A percentile compares a stretch with the other conserved stretches of the same genome.
These are phyloP conservation scores for Eidolon dupreanum DNA, from an alignment of 2,797 vertebrate species.

Conservation along the genomic window DNA sequence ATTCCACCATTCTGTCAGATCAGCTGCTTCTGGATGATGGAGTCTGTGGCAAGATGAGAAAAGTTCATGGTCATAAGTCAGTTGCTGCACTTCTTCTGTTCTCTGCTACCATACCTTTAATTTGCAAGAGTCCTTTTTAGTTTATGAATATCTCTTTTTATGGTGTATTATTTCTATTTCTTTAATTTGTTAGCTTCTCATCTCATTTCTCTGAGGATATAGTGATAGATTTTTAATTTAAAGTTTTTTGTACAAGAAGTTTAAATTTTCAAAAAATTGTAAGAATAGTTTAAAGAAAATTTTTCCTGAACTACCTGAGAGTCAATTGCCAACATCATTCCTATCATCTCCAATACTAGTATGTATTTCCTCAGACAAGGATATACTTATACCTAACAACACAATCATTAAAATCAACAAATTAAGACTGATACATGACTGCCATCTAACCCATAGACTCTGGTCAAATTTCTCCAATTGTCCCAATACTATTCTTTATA, in stretches of 20 bases:
- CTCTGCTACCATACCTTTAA: background rate
- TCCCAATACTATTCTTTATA: background rate
- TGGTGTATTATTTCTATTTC: background rate
- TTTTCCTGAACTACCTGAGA: background rate
- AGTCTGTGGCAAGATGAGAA: too few species aligned
- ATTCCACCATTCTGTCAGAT: too few species aligned
- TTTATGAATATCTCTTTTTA: background rate
- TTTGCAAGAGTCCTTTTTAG: background rate
- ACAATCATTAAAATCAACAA: background rate
- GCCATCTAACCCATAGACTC: background rate
- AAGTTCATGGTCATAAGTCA: too few species aligned
- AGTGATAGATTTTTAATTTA: background rate
- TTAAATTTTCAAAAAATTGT: background rate
- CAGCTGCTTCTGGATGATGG: too few species aligned
- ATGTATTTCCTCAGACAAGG: background rate
- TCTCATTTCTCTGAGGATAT: background rate
- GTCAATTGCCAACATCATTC: background rate
- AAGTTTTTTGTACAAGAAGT: background rate
- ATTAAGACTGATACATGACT: background rate
- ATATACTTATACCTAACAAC: background rate
- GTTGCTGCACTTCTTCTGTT: background rate
- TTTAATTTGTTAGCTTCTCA: background rate
- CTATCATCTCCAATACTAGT: background rate
- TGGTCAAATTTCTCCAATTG: background rate
- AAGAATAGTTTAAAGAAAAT: background rate